These are phyloP conservation scores for Hirtodrosophila duncani DNA, from an alignment of 2,888 invertebrate species.

Conservation along the genomic window DNA sequence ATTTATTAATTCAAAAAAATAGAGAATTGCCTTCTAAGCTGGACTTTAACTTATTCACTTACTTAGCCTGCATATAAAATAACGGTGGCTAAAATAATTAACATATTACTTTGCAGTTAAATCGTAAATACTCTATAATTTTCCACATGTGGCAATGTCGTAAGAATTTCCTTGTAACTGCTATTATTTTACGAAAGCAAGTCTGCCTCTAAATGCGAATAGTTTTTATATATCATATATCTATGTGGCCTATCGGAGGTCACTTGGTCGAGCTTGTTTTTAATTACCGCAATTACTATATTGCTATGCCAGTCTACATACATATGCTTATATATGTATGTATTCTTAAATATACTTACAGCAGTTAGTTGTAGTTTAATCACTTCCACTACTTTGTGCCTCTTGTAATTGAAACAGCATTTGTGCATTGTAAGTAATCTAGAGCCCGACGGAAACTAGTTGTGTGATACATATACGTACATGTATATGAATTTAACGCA, in stretches of 20 bases:
- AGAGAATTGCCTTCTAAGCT: no score
- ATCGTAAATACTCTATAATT: slow-evolving; percentile 2
- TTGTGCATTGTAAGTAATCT: slow-evolving; percentile 66
- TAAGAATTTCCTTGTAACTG: slow-evolving; percentile 29
- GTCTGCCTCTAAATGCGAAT: no score
- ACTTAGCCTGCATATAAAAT: slow-evolving; percentile 40
- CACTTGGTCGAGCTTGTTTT: slow-evolving; percentile 38
- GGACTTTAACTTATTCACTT: no score
- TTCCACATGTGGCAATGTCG: not conserved
- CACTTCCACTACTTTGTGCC: no score
- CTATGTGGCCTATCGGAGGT: slow-evolving; percentile 45
- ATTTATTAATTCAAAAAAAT: no score
- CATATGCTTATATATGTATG: not conserved
- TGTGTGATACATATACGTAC: no score
- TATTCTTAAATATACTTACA: slow-evolving; percentile 31
- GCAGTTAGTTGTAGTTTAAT: no score
- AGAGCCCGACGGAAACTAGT: no score
- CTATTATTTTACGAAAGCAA: no score
- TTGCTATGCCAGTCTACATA: slow-evolving; percentile 10
- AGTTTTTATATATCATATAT: no score
- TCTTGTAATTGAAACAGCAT: slow-evolving; percentile 58
- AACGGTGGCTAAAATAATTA: slow-evolving; percentile 56
- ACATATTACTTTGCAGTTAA: slow-evolving; percentile 27
- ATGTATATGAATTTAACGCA: no score
- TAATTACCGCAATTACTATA: slow-evolving; percentile 58